phyloP scores from a whole-genome alignment of 1,140 invertebrate genomes.

The Drosophila nasuta region DNA sequence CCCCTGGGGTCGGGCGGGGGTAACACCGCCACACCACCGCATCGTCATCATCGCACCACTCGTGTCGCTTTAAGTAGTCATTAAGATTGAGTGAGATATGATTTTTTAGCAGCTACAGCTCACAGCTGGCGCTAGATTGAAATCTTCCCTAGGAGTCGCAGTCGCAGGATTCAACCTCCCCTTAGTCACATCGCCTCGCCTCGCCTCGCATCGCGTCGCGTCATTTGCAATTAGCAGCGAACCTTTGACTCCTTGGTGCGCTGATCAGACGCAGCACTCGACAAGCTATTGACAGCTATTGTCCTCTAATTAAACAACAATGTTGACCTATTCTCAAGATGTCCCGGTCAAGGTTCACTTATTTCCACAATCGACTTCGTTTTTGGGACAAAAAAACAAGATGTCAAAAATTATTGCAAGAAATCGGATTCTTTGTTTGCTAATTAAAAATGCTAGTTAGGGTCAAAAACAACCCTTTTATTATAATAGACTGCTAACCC shows the following conservation, averaged over 20 bases:
- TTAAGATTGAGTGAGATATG: constrained; percentile 76
- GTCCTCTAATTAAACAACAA: constrained; percentile 80
- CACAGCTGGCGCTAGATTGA: constrained; percentile 60
- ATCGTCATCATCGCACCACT: constrained; percentile 26
- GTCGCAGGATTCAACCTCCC: constrained; percentile 14
- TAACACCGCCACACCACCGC: constrained; percentile 21
- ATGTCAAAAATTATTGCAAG: constrained; percentile 34
- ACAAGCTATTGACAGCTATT: constrained; percentile 77
- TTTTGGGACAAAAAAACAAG: constrained; percentile 35
- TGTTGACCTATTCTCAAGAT: constrained; percentile 76
- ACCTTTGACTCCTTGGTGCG: constrained; percentile 49
- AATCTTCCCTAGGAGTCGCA: constrained; percentile 7
- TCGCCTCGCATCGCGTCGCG: neutral
- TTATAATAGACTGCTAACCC: constrained; percentile 33
- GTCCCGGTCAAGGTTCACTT: constrained; percentile 66
- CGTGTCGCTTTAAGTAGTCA: constrained; percentile 79
- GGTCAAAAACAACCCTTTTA: constrained; percentile 25
- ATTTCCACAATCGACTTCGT: constrained; percentile 8
- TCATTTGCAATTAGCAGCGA: constrained; percentile 47
- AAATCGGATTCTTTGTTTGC: constrained; percentile 62
- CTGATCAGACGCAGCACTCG: constrained; percentile 2
- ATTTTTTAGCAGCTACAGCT: constrained; percentile 47
- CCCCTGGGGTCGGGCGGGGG: constrained; percentile 24
- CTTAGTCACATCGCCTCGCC: neutral
- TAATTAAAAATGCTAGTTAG: constrained; percentile 73